phyloP scores from a whole-genome alignment of 30 jellyfish, hydroid and myxozoan genomes.

The Sanderia malayensis region DNA sequence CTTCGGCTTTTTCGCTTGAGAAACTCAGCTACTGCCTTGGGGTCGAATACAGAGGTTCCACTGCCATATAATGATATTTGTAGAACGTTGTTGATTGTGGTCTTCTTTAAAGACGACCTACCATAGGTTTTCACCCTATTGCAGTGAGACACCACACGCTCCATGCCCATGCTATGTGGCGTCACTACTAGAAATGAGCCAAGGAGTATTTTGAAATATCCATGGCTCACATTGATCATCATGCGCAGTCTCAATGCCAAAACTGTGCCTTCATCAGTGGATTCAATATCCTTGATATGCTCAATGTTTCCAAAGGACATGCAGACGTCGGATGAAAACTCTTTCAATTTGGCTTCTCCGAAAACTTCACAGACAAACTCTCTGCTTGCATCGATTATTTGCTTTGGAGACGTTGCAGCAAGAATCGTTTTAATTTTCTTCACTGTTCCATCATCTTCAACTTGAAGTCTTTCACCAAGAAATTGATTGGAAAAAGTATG shows the following conservation, averaged over 20 bases:
- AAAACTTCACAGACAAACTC: conserved; percentile 7
- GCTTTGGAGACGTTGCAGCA: conserved; percentile 12
- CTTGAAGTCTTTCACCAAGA: conserved; percentile 11
- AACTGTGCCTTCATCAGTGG: conserved; percentile 18
- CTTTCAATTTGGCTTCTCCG: conserved; percentile 11
- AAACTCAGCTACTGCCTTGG: not conserved
- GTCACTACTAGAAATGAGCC: conserved; percentile 15
- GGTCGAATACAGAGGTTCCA: not conserved
- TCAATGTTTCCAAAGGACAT: conserved; percentile 13
- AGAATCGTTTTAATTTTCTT: conserved; percentile 5
- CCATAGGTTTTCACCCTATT: conserved; percentile 1
- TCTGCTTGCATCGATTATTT: conserved; percentile 18
- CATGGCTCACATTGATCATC: conserved; percentile 7
- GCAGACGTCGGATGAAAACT: conserved; percentile 8
- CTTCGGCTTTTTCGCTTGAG: not conserved
- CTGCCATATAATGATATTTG: not conserved
- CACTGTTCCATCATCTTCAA: conserved; percentile 21
- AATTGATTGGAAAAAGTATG: conserved; percentile 2
- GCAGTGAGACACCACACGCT: conserved; percentile 25
- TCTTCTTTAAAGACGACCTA: not conserved
- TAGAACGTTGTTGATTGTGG: not conserved
- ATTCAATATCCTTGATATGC: conserved; percentile 8
- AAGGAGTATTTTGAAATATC: conserved; percentile 8
- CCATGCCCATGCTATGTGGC: conserved; percentile 21
- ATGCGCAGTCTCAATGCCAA: conserved; percentile 2